phyloP scores from a whole-genome alignment of 2,888 invertebrate species.

The Digitonthophagus gazella region DNA sequence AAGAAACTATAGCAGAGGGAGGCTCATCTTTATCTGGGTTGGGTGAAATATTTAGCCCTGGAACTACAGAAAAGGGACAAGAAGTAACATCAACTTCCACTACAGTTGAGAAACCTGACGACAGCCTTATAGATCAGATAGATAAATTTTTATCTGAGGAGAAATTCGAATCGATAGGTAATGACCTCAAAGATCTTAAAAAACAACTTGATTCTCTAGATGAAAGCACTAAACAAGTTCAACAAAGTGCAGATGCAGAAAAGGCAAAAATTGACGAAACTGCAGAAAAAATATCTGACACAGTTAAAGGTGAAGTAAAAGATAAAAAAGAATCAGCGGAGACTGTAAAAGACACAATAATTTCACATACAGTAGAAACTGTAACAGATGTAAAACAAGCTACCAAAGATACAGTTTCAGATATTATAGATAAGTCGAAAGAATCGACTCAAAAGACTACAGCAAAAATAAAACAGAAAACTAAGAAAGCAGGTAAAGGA shows the following conservation, averaged over 20 bases:
- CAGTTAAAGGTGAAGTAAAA: constrained; percentile 18
- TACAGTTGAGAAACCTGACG: neutral
- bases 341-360: neutral
- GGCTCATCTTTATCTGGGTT: neutral
- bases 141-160: too few relatives aligned
- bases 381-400: neutral
- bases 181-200: neutral
- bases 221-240: neutral
- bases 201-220: neutral
- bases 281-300: neutral
- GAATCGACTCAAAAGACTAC: constrained; percentile 26
- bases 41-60: neutral
- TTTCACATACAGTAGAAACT: neutral
- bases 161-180: neutral
- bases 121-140: too few relatives aligned
- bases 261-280: constrained; percentile 20
- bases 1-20: constrained; percentile 9
- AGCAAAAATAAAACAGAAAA: constrained; percentile 1
- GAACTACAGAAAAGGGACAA: neutral
- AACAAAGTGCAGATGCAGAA: neutral
- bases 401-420: neutral
- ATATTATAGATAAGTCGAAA: constrained; percentile 20
- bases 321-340: constrained; percentile 21
- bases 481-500: constrained; percentile 4
- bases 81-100: neutral